phyloP scores from a whole-genome alignment of 1,140 invertebrate genomes.

The Dendrolimus punctatus region DNA sequence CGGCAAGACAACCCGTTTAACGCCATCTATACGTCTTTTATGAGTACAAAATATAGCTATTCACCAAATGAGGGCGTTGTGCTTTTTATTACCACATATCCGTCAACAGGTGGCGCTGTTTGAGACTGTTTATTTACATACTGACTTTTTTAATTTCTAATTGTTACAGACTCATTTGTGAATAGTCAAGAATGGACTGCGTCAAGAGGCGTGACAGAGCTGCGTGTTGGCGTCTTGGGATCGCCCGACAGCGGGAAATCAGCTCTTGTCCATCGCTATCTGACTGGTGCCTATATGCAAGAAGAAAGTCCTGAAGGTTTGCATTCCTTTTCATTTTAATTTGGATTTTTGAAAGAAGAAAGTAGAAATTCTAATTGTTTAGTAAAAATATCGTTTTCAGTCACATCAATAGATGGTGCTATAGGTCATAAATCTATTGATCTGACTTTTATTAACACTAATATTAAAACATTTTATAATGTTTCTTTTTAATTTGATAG shows the following conservation, averaged over 20 bases:
- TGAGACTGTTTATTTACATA: background rate
- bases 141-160: conserved; percentile 11
- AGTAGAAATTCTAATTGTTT: too few species aligned
- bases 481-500: too few species aligned
- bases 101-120: background rate
- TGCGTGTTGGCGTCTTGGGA: conserved; percentile 95
- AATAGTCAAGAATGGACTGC: conserved; percentile 99
- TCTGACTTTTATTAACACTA: too few species aligned
- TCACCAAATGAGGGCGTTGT: background rate
- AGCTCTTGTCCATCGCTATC: conserved; percentile 96
- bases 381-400: background rate
- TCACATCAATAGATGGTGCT: conserved; percentile 19
- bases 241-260: conserved; percentile 97
- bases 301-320: conserved; percentile 96
- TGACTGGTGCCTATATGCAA: conserved; percentile 98
- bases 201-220: conserved; percentile 92
- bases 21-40: too few species aligned
- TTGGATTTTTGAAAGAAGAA: too few species aligned
- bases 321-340: background rate
- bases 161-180: conserved; percentile 97
- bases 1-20: too few species aligned
- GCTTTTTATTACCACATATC: background rate
- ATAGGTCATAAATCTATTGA: background rate
- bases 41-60: too few species aligned
- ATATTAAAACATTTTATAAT: too few species aligned